Conservation (phyloP, 2,888 invertebrate species). For the Synergus japonicus region DNA sequence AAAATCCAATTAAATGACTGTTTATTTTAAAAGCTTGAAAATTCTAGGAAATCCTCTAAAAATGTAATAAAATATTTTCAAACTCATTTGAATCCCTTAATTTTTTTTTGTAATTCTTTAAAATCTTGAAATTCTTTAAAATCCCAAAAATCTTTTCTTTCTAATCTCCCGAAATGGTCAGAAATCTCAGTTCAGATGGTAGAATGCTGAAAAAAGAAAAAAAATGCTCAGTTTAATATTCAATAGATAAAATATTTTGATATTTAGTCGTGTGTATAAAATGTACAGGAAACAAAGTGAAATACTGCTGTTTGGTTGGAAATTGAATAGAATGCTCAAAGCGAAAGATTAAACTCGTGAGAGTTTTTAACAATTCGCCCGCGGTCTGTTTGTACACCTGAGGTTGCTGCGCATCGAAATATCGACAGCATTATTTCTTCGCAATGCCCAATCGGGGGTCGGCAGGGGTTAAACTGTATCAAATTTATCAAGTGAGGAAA, state of each 20-base stretch:
- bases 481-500: slow-evolving; percentile 32
- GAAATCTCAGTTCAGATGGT: too few species aligned
- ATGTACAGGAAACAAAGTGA: slow-evolving; percentile 45
- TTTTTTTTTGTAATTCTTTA: too few species aligned
- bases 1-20: too few species aligned
- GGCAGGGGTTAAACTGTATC: slow-evolving; percentile 24
- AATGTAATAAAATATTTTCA: too few species aligned
- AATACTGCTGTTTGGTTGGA: slow-evolving; percentile 42
- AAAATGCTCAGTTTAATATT: too few species aligned
- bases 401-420: slow-evolving; percentile 54
- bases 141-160: too few species aligned
- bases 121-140: too few species aligned
- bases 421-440: slow-evolving; percentile 40
- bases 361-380: slow-evolving; percentile 70
- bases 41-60: too few species aligned
- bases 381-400: slow-evolving; percentile 76
- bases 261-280: slow-evolving; percentile 24
- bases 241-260: background rate
- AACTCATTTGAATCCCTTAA: too few species aligned
- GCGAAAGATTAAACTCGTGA: slow-evolving; percentile 73
- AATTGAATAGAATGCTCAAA: slow-evolving; percentile 66
- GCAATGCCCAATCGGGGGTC: slow-evolving; percentile 6
- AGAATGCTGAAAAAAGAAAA: too few species aligned
- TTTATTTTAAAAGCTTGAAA: too few species aligned
- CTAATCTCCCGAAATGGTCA: too few species aligned